Evolutionary conservation across 2,113 vertebrate species (phyloP).

Genomic region (Myotis lucifugus): DNA sequence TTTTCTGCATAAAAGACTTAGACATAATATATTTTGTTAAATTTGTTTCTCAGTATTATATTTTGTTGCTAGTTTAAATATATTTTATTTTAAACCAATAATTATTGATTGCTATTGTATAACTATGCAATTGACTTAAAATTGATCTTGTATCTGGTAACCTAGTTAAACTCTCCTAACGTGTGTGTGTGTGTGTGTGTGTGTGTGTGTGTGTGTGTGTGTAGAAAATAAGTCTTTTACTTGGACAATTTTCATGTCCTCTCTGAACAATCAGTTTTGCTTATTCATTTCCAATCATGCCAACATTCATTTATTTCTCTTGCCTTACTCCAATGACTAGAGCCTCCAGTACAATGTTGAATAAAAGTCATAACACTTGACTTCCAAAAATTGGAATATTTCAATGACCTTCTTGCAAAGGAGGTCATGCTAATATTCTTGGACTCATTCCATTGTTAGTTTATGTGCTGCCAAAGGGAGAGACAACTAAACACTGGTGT

Average conservation of each 20-base stretch:
- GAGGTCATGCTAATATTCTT: background rate
- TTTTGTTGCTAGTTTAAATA: background rate
- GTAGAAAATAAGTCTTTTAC: background rate
- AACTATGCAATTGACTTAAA: background rate
- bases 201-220: background rate
- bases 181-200: background rate
- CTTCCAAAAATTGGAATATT: background rate
- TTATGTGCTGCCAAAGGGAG: background rate
- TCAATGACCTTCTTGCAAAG: background rate
- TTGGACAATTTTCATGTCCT: background rate
- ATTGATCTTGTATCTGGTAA: background rate
- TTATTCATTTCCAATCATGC: background rate
- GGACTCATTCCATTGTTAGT: background rate
- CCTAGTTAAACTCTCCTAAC: background rate
- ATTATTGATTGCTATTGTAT: background rate
- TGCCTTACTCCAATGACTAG: background rate
- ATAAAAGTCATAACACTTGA: background rate
- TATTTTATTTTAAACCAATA: background rate
- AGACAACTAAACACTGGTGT: background rate
- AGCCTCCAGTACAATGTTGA: background rate
- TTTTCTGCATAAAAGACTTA: background rate
- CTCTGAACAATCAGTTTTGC: slow-evolving; percentile 21
- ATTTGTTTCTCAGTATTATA: background rate
- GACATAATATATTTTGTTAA: background rate
- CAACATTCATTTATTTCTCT: slow-evolving; percentile 43